Evolutionary conservation across 2,888 invertebrate genomes (phyloP).

Genomic region (Nemotelus nigrinus): DNA sequence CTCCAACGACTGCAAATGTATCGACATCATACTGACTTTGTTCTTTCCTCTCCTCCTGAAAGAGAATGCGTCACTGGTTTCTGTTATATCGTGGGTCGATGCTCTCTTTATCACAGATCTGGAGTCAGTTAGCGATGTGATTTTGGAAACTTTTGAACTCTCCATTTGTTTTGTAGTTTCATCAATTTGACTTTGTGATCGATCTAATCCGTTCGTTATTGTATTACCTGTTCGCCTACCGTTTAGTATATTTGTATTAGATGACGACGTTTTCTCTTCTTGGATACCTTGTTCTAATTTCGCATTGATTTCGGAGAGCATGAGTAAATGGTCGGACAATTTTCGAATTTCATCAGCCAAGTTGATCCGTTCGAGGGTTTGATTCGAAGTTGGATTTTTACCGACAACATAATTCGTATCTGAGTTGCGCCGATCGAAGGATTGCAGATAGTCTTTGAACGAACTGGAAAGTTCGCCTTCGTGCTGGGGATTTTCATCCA

Average conservation of each 20-base stretch:
- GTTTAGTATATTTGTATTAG: constrained; percentile 59
- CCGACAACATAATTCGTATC: constrained; percentile 77
- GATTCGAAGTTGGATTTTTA: constrained; percentile 64
- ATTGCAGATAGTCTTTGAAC: constrained; percentile 64
- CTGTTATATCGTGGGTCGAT: constrained; percentile 51
- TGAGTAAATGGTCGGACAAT: constrained; percentile 79
- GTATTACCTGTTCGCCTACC: constrained; percentile 59
- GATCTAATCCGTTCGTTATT: constrained; percentile 5
- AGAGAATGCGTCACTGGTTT: not conserved
- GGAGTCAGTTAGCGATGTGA: constrained; percentile 56
- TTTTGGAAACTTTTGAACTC: not conserved
- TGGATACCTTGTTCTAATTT: constrained; percentile 57
- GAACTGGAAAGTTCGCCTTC: constrained; percentile 48
- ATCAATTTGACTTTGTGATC: constrained; percentile 38
- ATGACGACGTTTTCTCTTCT: constrained; percentile 1
- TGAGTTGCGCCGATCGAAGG: constrained; percentile 79
- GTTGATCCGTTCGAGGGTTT: constrained; percentile 71
- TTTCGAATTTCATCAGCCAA: constrained; percentile 86
- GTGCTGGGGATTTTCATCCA: constrained; percentile 18
- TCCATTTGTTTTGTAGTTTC: not conserved
- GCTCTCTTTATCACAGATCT: constrained; percentile 56
- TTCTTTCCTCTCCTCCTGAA: not conserved
- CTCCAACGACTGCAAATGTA: constrained; percentile 62
- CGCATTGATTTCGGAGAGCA: constrained; percentile 74
- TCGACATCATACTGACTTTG: constrained; percentile 56